A percentile compares a stretch with the other conserved stretches of the same genome.
phyloP scores from a whole-genome alignment of 1,140 invertebrate genomes.

The Phymorhynchus buccinoides region DNA sequence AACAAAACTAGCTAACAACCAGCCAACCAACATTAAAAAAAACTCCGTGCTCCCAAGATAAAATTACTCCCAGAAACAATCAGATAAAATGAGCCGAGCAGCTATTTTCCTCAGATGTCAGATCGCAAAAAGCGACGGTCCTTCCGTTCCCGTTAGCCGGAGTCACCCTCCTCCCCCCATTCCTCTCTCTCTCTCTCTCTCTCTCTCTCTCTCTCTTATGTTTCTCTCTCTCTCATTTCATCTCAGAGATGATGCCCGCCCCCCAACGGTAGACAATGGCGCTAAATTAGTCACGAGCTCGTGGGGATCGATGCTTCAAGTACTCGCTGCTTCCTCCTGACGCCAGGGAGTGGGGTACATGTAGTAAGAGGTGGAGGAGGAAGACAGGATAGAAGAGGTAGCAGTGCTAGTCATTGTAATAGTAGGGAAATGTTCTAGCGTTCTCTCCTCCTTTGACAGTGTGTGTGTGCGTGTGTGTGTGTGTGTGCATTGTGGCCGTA shows the following conservation, averaged over 20 bases:
- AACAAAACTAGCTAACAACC: too few relatives aligned
- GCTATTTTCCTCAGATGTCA: constrained; percentile 7
- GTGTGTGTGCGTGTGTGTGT: too few relatives aligned
- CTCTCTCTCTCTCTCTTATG: neutral
- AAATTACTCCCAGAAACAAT: constrained; percentile 7
- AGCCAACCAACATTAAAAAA: too few relatives aligned
- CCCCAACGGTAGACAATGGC: neutral
- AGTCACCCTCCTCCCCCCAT: neutral
- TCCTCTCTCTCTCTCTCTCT: neutral
- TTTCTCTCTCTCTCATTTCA: neutral
- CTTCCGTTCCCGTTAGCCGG: neutral
- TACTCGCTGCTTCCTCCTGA: neutral
- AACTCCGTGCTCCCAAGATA: neutral
- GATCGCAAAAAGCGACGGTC: neutral
- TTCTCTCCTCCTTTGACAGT: too few relatives aligned
- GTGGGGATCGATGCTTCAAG: neutral
- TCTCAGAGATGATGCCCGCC: neutral
- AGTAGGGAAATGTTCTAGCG: too few relatives aligned
- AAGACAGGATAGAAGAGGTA: neutral
- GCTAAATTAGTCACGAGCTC: constrained; percentile 6
- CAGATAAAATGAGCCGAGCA: neutral
- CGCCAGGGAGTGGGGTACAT: neutral
- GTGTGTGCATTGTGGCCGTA: too few relatives aligned
- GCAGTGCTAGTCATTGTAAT: too few relatives aligned
- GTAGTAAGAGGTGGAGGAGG: too few relatives aligned